Percentiles rank a stretch among this genome's conserved stretches.
phyloP scores from a whole-genome alignment of 2,113 vertebrate species.

The Micronycteris hirsuta region DNA sequence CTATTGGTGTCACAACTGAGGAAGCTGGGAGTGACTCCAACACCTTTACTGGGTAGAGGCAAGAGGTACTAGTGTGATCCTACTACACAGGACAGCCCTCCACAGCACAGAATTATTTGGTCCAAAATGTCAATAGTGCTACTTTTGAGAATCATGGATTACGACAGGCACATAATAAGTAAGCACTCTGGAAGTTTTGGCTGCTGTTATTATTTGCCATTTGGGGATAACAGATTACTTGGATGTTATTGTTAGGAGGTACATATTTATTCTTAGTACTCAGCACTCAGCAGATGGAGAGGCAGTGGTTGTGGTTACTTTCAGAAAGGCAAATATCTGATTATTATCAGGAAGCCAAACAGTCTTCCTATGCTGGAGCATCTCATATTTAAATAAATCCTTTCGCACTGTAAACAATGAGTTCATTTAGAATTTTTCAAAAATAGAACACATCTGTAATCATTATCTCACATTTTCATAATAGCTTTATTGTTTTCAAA shows the following conservation, averaged over 20 bases:
- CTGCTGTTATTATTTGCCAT: not conserved
- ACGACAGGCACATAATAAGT: not conserved
- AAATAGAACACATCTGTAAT: conserved; percentile 1
- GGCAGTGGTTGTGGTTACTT: not conserved
- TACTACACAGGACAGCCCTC: not conserved
- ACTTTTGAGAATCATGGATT: conserved; percentile 9
- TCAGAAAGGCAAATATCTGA: not conserved
- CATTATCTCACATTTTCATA: conserved; percentile 9
- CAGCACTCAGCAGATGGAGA: not conserved
- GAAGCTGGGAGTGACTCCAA: not conserved
- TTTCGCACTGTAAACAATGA: not conserved
- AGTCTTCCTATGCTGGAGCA: not conserved
- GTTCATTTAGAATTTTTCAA: conserved; percentile 26
- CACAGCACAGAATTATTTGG: not conserved
- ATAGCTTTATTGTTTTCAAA: conserved; percentile 15
- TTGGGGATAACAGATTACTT: not conserved
- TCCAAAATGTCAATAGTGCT: not conserved
- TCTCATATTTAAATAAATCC: not conserved
- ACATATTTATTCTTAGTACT: not conserved
- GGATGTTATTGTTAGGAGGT: not conserved
- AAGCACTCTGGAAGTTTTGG: not conserved
- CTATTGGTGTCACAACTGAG: not conserved
- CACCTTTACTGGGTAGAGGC: not conserved
- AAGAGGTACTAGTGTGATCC: not conserved
- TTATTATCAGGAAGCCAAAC: not conserved